Conservation (phyloP, 2,113 vertebrate genomes). For the Corythaeola cristata region DNA sequence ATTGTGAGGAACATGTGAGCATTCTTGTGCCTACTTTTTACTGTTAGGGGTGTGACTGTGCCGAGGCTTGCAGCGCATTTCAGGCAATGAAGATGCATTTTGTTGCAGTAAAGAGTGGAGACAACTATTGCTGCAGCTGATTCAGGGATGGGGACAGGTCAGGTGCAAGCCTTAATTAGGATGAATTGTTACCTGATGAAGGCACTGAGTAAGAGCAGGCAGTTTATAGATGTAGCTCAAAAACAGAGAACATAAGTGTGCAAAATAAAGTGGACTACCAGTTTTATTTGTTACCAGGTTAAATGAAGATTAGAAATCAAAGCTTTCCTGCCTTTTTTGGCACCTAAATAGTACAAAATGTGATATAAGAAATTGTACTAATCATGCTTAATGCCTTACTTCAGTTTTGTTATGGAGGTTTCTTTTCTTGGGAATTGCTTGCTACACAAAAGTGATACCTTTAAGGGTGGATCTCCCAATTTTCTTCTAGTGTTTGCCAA, state of each 20-base stretch:
- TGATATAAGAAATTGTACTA: background rate
- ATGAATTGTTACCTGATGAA: constrained; percentile 29
- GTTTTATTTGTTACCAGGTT: background rate
- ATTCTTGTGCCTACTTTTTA: background rate
- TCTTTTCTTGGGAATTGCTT: background rate
- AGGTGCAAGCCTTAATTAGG: constrained; percentile 19
- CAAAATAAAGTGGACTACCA: background rate
- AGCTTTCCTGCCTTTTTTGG: background rate
- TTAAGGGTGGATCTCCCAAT: background rate
- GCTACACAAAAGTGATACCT: background rate
- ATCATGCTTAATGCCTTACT: background rate
- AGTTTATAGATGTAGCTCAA: background rate
- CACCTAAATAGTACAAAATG: background rate
- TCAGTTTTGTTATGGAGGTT: background rate
- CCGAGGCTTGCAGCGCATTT: background rate
- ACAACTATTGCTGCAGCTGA: background rate
- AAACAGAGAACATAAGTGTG: background rate
- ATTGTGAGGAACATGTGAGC: background rate
- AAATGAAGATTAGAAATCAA: background rate
- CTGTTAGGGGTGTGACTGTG: background rate
- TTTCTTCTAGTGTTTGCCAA: background rate
- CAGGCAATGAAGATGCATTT: background rate
- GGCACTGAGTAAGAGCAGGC: background rate
- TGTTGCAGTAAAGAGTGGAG: background rate
- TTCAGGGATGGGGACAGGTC: background rate